phyloP scores from a whole-genome alignment of 2,888 invertebrate genomes.

The Ochropacha duplaris region DNA sequence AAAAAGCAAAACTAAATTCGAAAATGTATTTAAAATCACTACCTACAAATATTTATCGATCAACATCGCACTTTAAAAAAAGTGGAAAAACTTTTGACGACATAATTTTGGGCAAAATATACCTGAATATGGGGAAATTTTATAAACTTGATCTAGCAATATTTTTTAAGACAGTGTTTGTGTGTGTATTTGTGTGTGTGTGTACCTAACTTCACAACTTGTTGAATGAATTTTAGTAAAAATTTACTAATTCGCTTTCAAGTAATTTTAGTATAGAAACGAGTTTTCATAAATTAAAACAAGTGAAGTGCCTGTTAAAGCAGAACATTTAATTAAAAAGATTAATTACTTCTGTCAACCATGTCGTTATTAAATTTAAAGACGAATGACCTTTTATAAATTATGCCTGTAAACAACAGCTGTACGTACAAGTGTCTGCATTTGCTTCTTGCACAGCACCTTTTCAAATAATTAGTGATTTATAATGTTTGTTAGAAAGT shows the following conservation, averaged over 20 bases:
- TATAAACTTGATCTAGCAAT: too few species aligned
- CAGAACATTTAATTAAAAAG: not conserved
- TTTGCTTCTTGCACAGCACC: constrained; percentile 64
- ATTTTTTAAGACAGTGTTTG: too few species aligned
- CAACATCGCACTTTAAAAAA: too few species aligned
- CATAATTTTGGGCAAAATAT: too few species aligned
- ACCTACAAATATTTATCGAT: too few species aligned
- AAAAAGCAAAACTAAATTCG: too few species aligned
- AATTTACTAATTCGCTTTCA: not conserved
- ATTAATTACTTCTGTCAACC: not conserved
- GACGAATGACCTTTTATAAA: constrained; percentile 35
- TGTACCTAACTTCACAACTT: not conserved
- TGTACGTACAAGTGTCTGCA: constrained; percentile 47
- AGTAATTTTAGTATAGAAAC: not conserved
- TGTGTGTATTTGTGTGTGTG: too few species aligned
- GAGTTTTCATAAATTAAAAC: not conserved
- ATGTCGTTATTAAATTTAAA: constrained; percentile 36
- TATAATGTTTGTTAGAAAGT: constrained; percentile 65
- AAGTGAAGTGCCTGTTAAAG: not conserved
- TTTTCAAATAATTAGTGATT: constrained; percentile 64
- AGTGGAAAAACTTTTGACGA: too few species aligned
- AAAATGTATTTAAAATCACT: too few species aligned
- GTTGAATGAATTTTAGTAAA: not conserved
- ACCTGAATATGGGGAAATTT: too few species aligned
- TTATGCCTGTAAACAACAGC: constrained; percentile 51